Evolutionary conservation across 2,888 invertebrate species (phyloP).

Genomic region (Onthophagus sagittarius): DNA sequence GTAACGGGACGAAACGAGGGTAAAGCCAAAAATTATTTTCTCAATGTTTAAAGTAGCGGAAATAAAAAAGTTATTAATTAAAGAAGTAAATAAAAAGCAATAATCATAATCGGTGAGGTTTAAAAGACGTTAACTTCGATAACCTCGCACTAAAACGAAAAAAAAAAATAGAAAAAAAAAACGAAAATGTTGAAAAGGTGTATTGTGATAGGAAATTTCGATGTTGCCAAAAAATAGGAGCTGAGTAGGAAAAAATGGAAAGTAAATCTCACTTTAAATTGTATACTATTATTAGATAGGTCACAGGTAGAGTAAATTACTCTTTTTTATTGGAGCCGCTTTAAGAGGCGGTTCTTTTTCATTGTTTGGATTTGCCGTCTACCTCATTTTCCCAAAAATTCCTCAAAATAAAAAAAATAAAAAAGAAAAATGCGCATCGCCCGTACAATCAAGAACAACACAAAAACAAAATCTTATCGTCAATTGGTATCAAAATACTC

Average conservation of each 20-base stretch:
- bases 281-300: slow-evolving; percentile 48
- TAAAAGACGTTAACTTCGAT: not conserved
- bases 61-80: not conserved
- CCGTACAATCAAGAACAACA: not conserved
- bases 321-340: slow-evolving; percentile 28
- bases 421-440: slow-evolving; percentile 1
- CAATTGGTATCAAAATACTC: not conserved
- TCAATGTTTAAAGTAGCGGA: not conserved
- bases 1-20: not conserved
- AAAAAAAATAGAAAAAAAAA: no score
- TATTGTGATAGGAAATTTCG: slow-evolving; percentile 23
- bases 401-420: not conserved
- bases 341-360: not conserved
- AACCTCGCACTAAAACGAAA: slow-evolving; percentile 6
- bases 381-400: not conserved
- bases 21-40: not conserved
- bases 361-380: not conserved
- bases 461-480: not conserved
- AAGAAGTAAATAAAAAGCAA: not conserved
- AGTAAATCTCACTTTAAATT: slow-evolving; percentile 22
- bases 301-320: slow-evolving; percentile 47
- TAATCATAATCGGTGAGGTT: not conserved
- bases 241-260: slow-evolving; percentile 9
- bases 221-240: slow-evolving; percentile 23
- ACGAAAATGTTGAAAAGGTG: slow-evolving; percentile 17